These are phyloP conservation scores for Agrochola lota DNA, from an alignment of 2,888 invertebrate genomes.

Conservation along the genomic window DNA sequence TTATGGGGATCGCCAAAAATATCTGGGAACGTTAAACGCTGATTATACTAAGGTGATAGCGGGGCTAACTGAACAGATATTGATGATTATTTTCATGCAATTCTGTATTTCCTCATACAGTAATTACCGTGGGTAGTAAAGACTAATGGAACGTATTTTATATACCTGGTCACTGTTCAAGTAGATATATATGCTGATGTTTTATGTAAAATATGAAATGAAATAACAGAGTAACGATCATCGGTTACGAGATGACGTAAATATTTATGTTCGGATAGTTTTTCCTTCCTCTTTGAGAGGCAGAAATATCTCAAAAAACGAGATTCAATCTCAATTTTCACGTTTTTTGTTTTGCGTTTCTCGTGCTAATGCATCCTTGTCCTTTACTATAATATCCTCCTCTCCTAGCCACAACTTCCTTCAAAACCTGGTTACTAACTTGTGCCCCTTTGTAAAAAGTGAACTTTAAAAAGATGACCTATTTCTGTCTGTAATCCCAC, in stretches of 20 bases:
- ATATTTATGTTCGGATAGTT: background rate
- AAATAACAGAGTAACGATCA: slow-evolving; percentile 14
- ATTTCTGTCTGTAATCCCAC: too few species aligned
- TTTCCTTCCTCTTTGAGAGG: background rate
- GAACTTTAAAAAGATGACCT: too few species aligned
- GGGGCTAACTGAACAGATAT: background rate
- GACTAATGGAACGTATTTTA: background rate
- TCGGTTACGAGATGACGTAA: background rate
- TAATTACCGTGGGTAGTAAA: background rate
- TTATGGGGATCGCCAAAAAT: too few species aligned
- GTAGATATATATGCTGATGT: background rate
- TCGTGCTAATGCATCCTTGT: background rate
- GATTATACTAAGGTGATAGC: background rate
- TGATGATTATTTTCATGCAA: background rate
- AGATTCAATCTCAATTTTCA: background rate
- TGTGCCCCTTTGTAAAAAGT: too few species aligned
- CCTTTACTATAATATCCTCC: too few species aligned
- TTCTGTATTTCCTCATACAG: background rate
- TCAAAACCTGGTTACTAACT: background rate
- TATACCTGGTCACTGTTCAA: background rate
- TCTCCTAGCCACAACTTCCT: background rate
- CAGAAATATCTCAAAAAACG: background rate
- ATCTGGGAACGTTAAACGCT: background rate
- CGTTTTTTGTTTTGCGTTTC: background rate
- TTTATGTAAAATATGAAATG: slow-evolving; percentile 4